These are phyloP conservation scores for Drosophila erecta DNA, from an alignment of 1,140 invertebrate genomes.

Conservation along the genomic window DNA sequence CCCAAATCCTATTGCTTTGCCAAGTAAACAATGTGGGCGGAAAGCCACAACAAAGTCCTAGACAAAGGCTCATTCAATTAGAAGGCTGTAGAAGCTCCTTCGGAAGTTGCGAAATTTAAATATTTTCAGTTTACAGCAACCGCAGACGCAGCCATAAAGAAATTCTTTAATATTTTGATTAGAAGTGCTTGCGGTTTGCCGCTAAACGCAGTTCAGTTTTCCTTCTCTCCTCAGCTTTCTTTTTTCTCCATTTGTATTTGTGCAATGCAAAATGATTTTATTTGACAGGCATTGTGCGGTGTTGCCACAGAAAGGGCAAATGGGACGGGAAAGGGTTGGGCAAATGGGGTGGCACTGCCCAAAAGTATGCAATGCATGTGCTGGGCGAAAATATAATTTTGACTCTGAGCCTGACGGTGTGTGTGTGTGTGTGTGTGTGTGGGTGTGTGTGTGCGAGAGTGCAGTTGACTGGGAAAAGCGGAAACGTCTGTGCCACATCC, in stretches of 20 bases:
- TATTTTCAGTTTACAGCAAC: conserved; percentile 44
- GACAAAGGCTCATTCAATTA: conserved; percentile 63
- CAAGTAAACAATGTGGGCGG: conserved; percentile 2
- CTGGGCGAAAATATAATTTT: conserved; percentile 37
- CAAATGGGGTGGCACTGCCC: background rate
- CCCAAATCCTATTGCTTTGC: conserved; percentile 1
- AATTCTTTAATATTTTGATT: conserved; percentile 74
- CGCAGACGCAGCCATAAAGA: conserved; percentile 47
- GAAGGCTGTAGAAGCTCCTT: conserved; percentile 28
- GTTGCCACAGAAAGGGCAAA: conserved; percentile 25
- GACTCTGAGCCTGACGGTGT: background rate
- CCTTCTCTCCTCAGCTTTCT: background rate
- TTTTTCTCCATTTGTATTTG: conserved; percentile 17
- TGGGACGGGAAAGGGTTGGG: background rate
- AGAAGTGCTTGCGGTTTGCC: conserved; percentile 71
- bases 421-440: background rate
- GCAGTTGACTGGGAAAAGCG: conserved; percentile 41
- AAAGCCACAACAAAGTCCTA: conserved; percentile 65
- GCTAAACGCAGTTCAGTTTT: conserved; percentile 53
- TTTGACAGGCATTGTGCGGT: conserved; percentile 67
- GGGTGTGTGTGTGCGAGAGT: too few species aligned
- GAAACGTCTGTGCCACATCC: conserved; percentile 79
- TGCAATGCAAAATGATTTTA: conserved; percentile 75
- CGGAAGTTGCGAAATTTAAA: conserved; percentile 50
- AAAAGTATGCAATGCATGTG: conserved; percentile 58